Conservation (phyloP, 2,888 invertebrate genomes). For the Philopedon plagiatum region DNA sequence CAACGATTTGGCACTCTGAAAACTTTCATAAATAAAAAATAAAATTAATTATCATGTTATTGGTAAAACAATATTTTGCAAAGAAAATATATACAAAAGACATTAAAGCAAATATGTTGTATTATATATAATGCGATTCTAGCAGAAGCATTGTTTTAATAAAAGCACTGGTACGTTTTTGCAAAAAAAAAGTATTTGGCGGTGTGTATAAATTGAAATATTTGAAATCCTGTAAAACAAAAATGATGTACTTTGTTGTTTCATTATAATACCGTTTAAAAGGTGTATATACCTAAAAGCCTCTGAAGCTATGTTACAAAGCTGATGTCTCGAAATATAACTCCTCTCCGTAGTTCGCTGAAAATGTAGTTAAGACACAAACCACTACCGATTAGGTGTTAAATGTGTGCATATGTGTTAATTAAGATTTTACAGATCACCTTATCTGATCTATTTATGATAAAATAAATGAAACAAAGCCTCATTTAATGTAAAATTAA, state of each 20-base stretch:
- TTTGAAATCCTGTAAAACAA: not conserved
- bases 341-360: constrained; percentile 39
- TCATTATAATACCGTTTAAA: not conserved
- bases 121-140: constrained; percentile 1
- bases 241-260: not conserved
- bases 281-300: constrained; percentile 14
- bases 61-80: not conserved
- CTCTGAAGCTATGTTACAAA: constrained; percentile 37
- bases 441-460: not conserved
- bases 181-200: constrained; percentile 31
- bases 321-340: constrained; percentile 27
- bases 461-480: no score
- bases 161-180: constrained; percentile 64
- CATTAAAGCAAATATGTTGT: constrained; percentile 6
- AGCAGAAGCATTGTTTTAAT: constrained; percentile 48
- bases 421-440: constrained; percentile 6
- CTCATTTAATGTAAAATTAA: no score
- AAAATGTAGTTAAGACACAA: constrained; percentile 58
- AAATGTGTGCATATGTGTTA: constrained; percentile 52
- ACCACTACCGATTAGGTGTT: constrained; percentile 61
- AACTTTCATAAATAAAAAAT: not conserved
- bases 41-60: not conserved
- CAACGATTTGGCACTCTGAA: constrained; percentile 4
- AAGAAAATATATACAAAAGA: constrained; percentile 36
- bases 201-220: constrained; percentile 7